These are phyloP conservation scores for Craterocephalus amniculus DNA, from an alignment of 2,797 vertebrate genomes.

Conservation along the genomic window DNA sequence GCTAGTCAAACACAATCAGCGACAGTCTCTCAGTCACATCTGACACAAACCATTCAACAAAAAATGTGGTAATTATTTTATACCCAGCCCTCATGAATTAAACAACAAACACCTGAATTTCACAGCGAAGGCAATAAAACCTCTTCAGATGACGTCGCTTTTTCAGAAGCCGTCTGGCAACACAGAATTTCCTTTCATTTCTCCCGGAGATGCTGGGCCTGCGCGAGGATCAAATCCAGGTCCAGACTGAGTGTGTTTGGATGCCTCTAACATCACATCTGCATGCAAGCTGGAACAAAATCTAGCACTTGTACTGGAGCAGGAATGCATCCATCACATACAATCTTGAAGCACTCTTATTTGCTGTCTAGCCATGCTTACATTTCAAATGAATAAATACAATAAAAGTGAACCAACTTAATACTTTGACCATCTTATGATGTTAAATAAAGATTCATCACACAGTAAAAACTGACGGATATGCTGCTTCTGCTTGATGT, in stretches of 20 bases:
- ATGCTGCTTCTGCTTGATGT: too few species aligned
- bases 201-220: too few species aligned
- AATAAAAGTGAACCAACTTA: neutral
- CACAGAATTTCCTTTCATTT: too few species aligned
- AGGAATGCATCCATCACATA: too few species aligned
- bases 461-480: neutral
- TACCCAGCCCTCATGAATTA: too few species aligned
- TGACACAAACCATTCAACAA: neutral
- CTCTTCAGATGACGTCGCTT: too few species aligned
- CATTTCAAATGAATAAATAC: too few species aligned
- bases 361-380: neutral
- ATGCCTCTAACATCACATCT: neutral
- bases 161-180: too few species aligned
- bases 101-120: too few species aligned
- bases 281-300: neutral
- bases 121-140: too few species aligned
- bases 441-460: neutral
- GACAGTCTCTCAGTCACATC: neutral
- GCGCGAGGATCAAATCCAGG: neutral
- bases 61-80: neutral
- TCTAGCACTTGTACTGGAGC: too few species aligned
- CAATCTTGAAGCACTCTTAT: neutral
- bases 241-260: neutral
- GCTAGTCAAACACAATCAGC: constrained; percentile 9
- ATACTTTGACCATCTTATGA: neutral